phyloP scores from a whole-genome alignment of 2,797 vertebrate genomes.

The Gymnoscopelus braueri region DNA sequence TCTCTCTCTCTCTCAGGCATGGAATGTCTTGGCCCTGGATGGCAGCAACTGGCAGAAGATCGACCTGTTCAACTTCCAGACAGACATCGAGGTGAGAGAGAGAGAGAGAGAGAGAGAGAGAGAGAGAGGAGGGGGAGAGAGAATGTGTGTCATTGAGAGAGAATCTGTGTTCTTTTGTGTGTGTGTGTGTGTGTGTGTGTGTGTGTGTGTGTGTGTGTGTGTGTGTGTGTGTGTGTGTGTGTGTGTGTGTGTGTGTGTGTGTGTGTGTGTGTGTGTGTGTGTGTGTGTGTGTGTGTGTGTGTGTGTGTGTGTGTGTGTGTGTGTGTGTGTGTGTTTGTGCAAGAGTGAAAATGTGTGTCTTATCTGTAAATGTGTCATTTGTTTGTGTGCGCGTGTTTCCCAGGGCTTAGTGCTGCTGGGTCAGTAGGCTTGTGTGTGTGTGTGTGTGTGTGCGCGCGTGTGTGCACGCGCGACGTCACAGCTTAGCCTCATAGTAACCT shows the following conservation, averaged over 20 bases:
- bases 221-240: slow-evolving; percentile 23
- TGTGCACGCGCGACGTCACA: slow-evolving; percentile 57
- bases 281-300: slow-evolving; percentile 23
- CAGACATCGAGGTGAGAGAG: slow-evolving; percentile 92
- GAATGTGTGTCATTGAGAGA: neutral
- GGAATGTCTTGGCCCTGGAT: slow-evolving; percentile 95
- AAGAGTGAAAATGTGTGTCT: slow-evolving; percentile 42
- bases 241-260: slow-evolving; percentile 23
- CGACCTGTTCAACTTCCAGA: slow-evolving; percentile 97
- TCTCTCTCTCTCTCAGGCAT: slow-evolving; percentile 81
- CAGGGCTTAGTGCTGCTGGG: slow-evolving; percentile 72
- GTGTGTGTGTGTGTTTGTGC: slow-evolving; percentile 22
- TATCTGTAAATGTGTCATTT: slow-evolving; percentile 21
- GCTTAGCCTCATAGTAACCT: slow-evolving; percentile 55
- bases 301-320: slow-evolving; percentile 23
- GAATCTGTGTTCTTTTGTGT: slow-evolving; percentile 3
- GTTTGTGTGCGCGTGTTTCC: slow-evolving; percentile 50
- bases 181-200: slow-evolving; percentile 22
- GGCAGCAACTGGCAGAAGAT: slow-evolving; percentile 99
- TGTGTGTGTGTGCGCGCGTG: slow-evolving; percentile 47
- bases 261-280: slow-evolving; percentile 23
- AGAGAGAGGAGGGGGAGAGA: neutral
- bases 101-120: neutral
- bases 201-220: slow-evolving; percentile 22
- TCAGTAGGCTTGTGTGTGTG: slow-evolving; percentile 74